phyloP scores from a whole-genome alignment of 2,888 invertebrate species.

The Dasypolia templi region DNA sequence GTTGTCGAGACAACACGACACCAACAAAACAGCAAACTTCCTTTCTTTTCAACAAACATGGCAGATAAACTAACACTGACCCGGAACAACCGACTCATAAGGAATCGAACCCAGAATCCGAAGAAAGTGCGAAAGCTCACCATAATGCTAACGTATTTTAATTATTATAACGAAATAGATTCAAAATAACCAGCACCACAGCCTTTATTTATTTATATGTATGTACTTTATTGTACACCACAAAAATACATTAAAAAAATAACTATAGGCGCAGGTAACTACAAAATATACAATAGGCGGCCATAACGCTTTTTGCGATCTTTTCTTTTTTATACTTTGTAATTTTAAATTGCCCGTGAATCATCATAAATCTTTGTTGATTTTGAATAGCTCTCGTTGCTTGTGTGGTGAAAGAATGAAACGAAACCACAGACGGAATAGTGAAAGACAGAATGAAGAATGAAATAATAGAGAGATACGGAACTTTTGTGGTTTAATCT shows the following conservation, averaged over 20 bases:
- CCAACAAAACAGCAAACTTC: no score
- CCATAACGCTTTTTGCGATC: no score
- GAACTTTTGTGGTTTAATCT: slow-evolving; percentile 23
- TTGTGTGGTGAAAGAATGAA: slow-evolving; percentile 16
- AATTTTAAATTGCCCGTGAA: neutral
- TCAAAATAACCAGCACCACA: slow-evolving; percentile 1
- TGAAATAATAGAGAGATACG: slow-evolving; percentile 16
- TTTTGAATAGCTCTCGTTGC: neutral
- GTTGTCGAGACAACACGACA: no score
- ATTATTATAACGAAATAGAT: neutral
- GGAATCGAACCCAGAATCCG: neutral
- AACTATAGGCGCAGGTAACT: no score
- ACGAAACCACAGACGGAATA: slow-evolving; percentile 20
- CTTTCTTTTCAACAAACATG: no score
- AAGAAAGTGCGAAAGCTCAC: neutral
- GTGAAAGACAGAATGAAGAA: slow-evolving; percentile 29
- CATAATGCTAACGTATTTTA: neutral
- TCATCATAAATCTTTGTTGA: neutral
- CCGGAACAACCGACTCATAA: neutral
- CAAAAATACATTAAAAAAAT: no score
- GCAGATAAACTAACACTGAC: neutral
- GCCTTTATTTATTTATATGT: neutral
- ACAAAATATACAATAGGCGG: no score
- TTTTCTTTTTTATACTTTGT: no score
- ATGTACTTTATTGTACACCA: no score